Evolutionary conservation across 2,888 invertebrate species (phyloP).

Genomic region (Therioaphis trifolii): DNA sequence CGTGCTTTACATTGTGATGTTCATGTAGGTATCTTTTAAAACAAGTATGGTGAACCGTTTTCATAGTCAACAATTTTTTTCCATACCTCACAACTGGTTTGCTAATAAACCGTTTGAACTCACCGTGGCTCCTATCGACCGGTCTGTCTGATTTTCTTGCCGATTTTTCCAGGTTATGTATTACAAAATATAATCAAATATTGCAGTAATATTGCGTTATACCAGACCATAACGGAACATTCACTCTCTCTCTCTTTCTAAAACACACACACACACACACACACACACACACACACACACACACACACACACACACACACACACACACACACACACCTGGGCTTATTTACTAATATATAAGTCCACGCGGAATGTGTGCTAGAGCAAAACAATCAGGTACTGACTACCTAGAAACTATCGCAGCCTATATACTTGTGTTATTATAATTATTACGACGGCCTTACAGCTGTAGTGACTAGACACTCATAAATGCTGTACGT

Average conservation of each 20-base stretch:
- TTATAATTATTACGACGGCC: not conserved
- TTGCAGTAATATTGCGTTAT: not conserved
- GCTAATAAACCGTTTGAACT: slow-evolving; percentile 32
- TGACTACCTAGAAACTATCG: not conserved
- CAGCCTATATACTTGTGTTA: not conserved
- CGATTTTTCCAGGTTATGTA: slow-evolving; percentile 10
- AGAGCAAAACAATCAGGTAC: not conserved
- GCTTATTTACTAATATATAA: not conserved
- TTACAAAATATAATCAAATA: slow-evolving; percentile 26
- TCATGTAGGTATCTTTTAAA: not conserved
- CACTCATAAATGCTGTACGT: too few relatives aligned
- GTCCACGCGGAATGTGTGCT: not conserved
- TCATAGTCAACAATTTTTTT: slow-evolving; percentile 34
- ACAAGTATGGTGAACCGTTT: not conserved
- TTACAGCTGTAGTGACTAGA: not conserved
- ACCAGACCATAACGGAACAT: not conserved
- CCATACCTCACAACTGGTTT: slow-evolving; percentile 44
- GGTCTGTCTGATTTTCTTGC: slow-evolving; percentile 17
- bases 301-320: not conserved
- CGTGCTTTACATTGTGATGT: not conserved
- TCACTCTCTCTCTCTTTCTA: too few relatives aligned
- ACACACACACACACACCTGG: too few relatives aligned
- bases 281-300: not conserved
- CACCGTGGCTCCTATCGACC: not conserved
- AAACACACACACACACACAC: too few relatives aligned